Evolutionary conservation across 2,888 invertebrate species (phyloP), one percentile per base, ranked within the genome.

Genomic region (Drosophila infuscata): DNA sequence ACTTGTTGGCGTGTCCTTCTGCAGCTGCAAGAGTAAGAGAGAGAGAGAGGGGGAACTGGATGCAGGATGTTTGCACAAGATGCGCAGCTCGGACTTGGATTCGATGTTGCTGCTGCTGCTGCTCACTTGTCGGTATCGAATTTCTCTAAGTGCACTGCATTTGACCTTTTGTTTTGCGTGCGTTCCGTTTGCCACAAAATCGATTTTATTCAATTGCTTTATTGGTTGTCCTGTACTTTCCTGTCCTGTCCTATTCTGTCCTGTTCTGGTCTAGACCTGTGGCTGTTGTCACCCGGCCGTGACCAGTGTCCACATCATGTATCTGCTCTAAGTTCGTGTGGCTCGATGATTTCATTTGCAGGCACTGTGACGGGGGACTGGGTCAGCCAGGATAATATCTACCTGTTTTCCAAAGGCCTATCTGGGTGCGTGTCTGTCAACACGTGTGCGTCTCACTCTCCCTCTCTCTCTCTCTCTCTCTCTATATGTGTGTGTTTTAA

Each of bases 271-370:
- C 48, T 49, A 64, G 71, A 78, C 77, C 67, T 82, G 66, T 80
- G 84, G 70, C 82, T 79, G 66, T 70, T 76, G 70, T 76, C 84
- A 79, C 56, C 79, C 78, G 88, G 81, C 86, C 86, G 83, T 81
- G 86, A 86, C 84, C 86, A 83, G 76, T 80, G 70, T 69, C 33
- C 54, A 57, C 65, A 52, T 56, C 36, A 43, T 68, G n/a, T 58
- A 43, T 62, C 49, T 35, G 33, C 17, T 9, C 29, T 1, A 46
- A 36, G 56, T 49, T 54, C 52, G 53, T 49, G 43, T 48, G 35
- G 58, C 74, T 72, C 88, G 85, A 86, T 86, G 85, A 86, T 89
- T 86, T 86, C 88, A 86, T 86, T 89, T 89, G 88, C 70, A 62
- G 74, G 29, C 38, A 63, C 78, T 74, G 58, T 56, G 70, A 41